Percentiles rank a stretch among this genome's conserved stretches.
Conservation (phyloP, 2,888 invertebrate species). For the Chrysolina haemoptera region DNA sequence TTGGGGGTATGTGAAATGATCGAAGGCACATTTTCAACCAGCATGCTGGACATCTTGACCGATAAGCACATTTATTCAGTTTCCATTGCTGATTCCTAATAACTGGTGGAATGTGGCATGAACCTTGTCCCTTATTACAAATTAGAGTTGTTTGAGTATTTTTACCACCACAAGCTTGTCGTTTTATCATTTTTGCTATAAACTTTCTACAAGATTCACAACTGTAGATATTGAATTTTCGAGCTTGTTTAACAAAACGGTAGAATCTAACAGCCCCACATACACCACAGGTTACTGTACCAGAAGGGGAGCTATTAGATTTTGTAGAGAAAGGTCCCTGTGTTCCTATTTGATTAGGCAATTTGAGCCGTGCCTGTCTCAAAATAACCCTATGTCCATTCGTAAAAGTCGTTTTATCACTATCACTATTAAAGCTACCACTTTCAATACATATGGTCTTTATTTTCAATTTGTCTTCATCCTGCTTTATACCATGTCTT, state of each 20-base stretch:
- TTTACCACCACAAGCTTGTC: conserved; percentile 75
- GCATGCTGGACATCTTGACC: conserved; percentile 87
- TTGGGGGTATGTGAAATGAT: conserved; percentile 83
- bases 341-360: conserved; percentile 65
- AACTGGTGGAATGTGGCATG: conserved; percentile 81
- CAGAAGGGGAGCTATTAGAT: conserved; percentile 69
- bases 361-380: conserved; percentile 69
- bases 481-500: conserved; percentile 48
- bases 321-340: conserved; percentile 80
- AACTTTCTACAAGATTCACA: conserved; percentile 92
- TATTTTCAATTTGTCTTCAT: conserved; percentile 49
- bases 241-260: conserved; percentile 83
- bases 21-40: conserved; percentile 89
- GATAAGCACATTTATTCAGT: conserved; percentile 77
- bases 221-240: conserved; percentile 87
- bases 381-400: conserved; percentile 78
- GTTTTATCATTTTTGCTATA: conserved; percentile 85
- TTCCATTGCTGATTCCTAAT: conserved; percentile 82
- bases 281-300: conserved; percentile 83
- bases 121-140: conserved; percentile 81
- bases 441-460: conserved; percentile 39
- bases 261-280: conserved; percentile 84
- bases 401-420: conserved; percentile 66
- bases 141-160: conserved; percentile 74
- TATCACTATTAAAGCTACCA: conserved; percentile 52